These are phyloP conservation scores for Rana temporaria DNA, from an alignment of 2,113 vertebrate species.

Conservation along the genomic window DNA sequence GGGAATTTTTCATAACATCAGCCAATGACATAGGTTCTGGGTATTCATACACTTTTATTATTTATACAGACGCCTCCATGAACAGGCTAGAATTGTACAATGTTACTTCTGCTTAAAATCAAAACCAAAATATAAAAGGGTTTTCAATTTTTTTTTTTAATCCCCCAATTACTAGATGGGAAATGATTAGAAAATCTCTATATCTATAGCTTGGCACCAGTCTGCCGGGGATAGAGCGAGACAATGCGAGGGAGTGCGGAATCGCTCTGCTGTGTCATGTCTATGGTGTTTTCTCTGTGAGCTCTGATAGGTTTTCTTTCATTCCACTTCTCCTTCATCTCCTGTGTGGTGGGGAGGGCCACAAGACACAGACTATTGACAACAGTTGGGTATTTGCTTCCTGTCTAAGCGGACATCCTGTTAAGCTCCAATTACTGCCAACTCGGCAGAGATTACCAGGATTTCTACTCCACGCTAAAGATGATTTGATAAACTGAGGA, in stretches of 20 bases:
- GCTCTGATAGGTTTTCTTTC: conserved; percentile 42
- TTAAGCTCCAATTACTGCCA: conserved; percentile 57
- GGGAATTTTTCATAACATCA: too few species aligned
- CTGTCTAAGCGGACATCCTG: conserved; percentile 57
- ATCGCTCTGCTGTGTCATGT: conserved; percentile 6
- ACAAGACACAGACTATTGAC: conserved; percentile 57
- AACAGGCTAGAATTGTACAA: too few species aligned
- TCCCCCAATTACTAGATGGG: background rate
- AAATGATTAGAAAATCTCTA: background rate
- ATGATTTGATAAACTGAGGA: conserved; percentile 12
- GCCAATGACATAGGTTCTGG: too few species aligned
- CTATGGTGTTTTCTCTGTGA: conserved; percentile 18
- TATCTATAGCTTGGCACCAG: background rate
- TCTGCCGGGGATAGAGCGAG: background rate
- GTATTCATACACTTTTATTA: too few species aligned
- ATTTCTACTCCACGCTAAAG: conserved; percentile 26
- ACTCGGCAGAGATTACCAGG: conserved; percentile 54
- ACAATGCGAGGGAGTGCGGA: background rate
- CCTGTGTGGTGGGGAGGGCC: conserved; percentile 49
- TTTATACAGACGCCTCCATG: too few species aligned
- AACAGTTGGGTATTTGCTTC: conserved; percentile 56
- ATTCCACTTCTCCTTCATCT: conserved; percentile 48
- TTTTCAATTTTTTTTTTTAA: too few species aligned
- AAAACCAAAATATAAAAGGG: too few species aligned
- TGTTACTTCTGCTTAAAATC: too few species aligned